These are phyloP conservation scores for Choreutis nemorana DNA, from an alignment of 2,888 invertebrate species.

Conservation along the genomic window DNA sequence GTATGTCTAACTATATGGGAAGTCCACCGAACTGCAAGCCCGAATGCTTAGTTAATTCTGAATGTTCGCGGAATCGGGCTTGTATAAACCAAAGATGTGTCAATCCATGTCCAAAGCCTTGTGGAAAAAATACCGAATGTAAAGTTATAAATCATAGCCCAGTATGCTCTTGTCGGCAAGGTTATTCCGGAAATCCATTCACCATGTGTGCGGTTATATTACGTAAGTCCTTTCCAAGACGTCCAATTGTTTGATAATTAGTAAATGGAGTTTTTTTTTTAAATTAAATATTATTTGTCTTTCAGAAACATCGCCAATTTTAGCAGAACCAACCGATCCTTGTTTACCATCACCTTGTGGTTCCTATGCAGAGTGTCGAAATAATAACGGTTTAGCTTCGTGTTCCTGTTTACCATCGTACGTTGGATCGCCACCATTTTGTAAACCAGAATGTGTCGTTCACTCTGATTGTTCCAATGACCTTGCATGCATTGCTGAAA, in stretches of 20 bases:
- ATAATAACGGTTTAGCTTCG: slow-evolving; percentile 72
- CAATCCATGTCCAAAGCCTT: slow-evolving; percentile 74
- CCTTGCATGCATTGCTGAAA: slow-evolving; percentile 72
- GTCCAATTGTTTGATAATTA: slow-evolving; percentile 1
- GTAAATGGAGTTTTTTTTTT: slow-evolving; percentile 1
- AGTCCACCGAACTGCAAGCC: slow-evolving; percentile 70
- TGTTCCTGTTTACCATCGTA: slow-evolving; percentile 75
- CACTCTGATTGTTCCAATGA: slow-evolving; percentile 71
- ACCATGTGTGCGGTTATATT: slow-evolving; percentile 65
- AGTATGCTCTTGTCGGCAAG: slow-evolving; percentile 73
- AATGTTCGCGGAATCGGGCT: slow-evolving; percentile 71
- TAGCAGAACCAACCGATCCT: slow-evolving; percentile 61
- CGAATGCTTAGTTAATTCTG: slow-evolving; percentile 72
- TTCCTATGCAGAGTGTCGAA: slow-evolving; percentile 75
- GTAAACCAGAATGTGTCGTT: slow-evolving; percentile 72
- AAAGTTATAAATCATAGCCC: slow-evolving; percentile 76
- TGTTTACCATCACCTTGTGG: slow-evolving; percentile 81
- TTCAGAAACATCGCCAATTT: slow-evolving; percentile 33
- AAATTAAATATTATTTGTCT: slow-evolving; percentile 9
- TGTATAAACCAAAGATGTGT: slow-evolving; percentile 74
- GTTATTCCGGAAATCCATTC: slow-evolving; percentile 75
- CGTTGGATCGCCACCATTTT: slow-evolving; percentile 70
- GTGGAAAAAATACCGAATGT: slow-evolving; percentile 73
- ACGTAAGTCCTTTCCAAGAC: slow-evolving; percentile 63
- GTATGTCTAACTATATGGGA: slow-evolving; percentile 71